Conservation (phyloP, 2,113 vertebrate species). For the Globicephala melas region DNA sequence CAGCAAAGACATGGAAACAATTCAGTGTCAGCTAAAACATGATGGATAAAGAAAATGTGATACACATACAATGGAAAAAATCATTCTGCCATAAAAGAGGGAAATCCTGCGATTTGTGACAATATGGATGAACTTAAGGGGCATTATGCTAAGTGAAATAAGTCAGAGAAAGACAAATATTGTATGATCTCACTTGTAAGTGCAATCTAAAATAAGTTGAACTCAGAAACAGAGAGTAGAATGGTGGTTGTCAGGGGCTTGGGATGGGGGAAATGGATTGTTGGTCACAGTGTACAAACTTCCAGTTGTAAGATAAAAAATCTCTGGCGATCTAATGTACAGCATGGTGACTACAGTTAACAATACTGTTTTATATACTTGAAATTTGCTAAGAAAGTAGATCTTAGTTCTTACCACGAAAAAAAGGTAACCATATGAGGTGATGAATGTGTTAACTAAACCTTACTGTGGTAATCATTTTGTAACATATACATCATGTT, state of each 20-base stretch:
- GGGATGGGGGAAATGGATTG: background rate
- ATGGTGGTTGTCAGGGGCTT: background rate
- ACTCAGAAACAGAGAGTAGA: background rate
- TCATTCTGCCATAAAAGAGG: background rate
- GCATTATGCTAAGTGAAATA: background rate
- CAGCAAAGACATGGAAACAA: background rate
- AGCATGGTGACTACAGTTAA: background rate
- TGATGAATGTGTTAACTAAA: background rate
- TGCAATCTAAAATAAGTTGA: background rate
- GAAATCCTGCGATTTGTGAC: background rate
- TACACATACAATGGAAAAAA: background rate
- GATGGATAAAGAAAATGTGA: background rate
- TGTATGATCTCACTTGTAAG: background rate
- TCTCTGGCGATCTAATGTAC: background rate
- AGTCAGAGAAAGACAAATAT: background rate
- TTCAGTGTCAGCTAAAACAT: background rate
- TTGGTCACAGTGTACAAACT: background rate
- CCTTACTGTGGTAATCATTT: background rate
- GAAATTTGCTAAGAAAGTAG: background rate
- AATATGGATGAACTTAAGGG: background rate
- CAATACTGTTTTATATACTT: background rate
- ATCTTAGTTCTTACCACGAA: background rate
- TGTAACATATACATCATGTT: background rate
- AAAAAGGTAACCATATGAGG: background rate
- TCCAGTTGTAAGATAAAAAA: background rate